Evolutionary conservation across 2,113 vertebrate species (phyloP).

Genomic region (Cardinalis cardinalis): DNA sequence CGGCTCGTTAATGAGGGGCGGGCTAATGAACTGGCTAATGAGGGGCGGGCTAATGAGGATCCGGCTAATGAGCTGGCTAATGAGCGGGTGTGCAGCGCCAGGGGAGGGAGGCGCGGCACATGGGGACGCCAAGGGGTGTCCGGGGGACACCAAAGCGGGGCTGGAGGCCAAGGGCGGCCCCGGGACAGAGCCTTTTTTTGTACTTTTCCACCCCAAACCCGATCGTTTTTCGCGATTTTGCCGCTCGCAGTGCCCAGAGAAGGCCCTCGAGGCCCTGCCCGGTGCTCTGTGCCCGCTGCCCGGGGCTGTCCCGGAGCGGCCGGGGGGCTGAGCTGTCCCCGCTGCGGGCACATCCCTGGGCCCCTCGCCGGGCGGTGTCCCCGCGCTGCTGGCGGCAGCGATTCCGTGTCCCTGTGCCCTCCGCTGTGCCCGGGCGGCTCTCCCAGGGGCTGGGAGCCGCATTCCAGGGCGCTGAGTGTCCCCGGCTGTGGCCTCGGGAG

Average conservation of each 20-base stretch:
- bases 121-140: neutral
- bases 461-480: neutral
- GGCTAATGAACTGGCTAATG: neutral
- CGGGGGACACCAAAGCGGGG: neutral
- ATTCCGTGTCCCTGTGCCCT: no score
- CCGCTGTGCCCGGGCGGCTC: no score
- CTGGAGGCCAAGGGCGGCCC: neutral
- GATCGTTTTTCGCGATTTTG: neutral
- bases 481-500: no score
- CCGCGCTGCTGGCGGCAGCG: no score
- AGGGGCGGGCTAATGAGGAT: neutral
- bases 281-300: no score
- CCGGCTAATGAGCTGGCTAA: neutral
- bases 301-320: no score
- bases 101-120: neutral
- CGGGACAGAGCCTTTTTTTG: neutral
- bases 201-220: neutral
- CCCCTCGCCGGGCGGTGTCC: no score
- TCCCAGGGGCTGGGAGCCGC: no score
- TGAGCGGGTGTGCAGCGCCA: neutral
- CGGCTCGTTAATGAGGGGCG: neutral
- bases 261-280: neutral
- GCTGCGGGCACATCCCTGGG: neutral
- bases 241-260: neutral
- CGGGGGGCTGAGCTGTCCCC: neutral